phyloP scores from a whole-genome alignment of 2,113 vertebrate species.

The Corythaeola cristata region DNA sequence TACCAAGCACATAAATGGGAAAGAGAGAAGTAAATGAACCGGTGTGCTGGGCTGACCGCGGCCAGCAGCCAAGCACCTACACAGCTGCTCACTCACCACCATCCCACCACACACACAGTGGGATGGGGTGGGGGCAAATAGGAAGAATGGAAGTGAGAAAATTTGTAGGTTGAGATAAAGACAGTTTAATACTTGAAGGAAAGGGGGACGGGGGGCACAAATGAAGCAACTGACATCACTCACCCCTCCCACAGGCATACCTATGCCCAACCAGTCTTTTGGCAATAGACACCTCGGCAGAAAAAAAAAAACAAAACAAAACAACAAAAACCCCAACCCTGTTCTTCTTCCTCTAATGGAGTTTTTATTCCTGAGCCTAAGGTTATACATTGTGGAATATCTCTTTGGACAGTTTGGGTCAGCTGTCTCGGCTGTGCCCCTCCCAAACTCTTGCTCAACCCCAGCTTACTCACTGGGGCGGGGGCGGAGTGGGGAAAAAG shows the following conservation, averaged over 20 bases:
- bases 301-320: neutral
- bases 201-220: neutral
- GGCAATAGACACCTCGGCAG: neutral
- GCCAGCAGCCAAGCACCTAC: neutral
- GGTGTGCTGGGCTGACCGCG: neutral
- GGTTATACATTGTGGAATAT: neutral
- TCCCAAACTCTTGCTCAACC: neutral
- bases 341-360: neutral
- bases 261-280: neutral
- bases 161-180: neutral
- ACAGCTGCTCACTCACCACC: neutral
- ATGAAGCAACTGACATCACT: neutral
- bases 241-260: neutral
- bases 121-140: rapidly evolving
- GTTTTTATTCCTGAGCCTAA: neutral
- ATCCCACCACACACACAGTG: neutral
- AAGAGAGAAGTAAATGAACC: neutral
- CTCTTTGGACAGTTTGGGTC: neutral
- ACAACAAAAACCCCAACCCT: neutral
- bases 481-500: neutral
- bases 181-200: neutral
- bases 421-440: neutral
- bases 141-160: neutral
- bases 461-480: neutral
- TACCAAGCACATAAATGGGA: neutral